A percentile compares a stretch with the other conserved stretches of the same genome.
Conservation (phyloP, 1,140 invertebrate genomes). For the Calliopsis andreniformis region DNA sequence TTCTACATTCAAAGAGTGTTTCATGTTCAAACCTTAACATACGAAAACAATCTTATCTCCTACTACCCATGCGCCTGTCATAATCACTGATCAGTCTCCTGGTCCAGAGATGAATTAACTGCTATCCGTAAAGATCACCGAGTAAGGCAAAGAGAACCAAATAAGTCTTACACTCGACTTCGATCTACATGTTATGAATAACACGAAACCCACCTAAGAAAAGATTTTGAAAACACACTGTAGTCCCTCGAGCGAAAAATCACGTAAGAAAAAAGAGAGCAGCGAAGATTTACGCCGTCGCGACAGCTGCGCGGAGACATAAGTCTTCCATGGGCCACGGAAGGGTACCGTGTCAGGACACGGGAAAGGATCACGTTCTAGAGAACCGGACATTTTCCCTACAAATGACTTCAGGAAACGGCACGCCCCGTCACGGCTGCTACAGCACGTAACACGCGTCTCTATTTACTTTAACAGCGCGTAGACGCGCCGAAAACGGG, state of each 20-base stretch:
- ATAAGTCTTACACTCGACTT: background rate
- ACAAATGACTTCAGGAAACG: conserved; percentile 80
- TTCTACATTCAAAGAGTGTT: conserved; percentile 5
- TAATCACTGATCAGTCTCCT: no score
- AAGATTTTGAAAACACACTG: conserved; percentile 21
- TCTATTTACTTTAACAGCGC: conserved; percentile 66
- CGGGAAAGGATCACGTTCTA: conserved; percentile 76
- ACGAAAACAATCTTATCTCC: background rate
- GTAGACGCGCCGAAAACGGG: conserved; percentile 32
- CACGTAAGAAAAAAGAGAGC: conserved; percentile 50
- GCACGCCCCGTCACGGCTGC: conserved; percentile 77
- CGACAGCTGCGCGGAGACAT: conserved; percentile 72
- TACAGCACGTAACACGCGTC: conserved; percentile 60
- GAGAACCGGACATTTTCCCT: conserved; percentile 57
- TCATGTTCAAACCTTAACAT: background rate
- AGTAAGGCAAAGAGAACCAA: conserved; percentile 26
- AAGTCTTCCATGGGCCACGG: conserved; percentile 59
- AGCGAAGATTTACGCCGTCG: conserved; percentile 44
- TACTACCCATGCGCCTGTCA: no score
- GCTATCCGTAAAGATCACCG: no score
- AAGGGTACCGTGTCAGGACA: conserved; percentile 66
- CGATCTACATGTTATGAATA: background rate
- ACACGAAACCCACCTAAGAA: conserved; percentile 24
- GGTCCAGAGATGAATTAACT: no score
- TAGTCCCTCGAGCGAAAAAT: background rate